These are phyloP conservation scores for Drosophila anomelani DNA, from an alignment of 2,888 invertebrate species.

Conservation along the genomic window DNA sequence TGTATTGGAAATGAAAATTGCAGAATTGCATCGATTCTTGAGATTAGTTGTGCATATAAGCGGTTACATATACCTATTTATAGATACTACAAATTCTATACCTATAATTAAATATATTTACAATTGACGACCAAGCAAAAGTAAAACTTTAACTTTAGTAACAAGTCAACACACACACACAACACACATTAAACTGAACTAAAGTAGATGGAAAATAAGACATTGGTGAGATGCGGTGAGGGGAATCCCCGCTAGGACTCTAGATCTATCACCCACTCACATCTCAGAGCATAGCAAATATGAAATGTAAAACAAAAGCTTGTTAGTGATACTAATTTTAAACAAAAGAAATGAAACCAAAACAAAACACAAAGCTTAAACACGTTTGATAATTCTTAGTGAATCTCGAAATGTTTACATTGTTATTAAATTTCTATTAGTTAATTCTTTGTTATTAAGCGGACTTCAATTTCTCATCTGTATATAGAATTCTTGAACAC, in stretches of 20 bases:
- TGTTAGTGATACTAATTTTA: constrained; percentile 85
- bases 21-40: constrained; percentile 27
- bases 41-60: constrained; percentile 40
- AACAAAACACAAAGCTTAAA: constrained; percentile 17
- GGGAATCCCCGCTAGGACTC: constrained; percentile 2
- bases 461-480: constrained; percentile 32
- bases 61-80: constrained; percentile 28
- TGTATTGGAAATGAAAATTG: constrained; percentile 38
- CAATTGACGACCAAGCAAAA: constrained; percentile 77
- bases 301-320: constrained; percentile 72
- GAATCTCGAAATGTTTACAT: constrained; percentile 39
- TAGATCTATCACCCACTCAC: constrained; percentile 17
- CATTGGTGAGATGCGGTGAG: constrained; percentile 30
- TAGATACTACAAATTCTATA: constrained; percentile 55
- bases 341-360: constrained; percentile 44
- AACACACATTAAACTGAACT: constrained; percentile 51
- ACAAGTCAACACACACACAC: constrained; percentile 47
- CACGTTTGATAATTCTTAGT: constrained; percentile 40
- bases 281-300: constrained; percentile 27
- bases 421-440: constrained; percentile 35
- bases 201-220: constrained; percentile 35
- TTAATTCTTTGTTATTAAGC: constrained; percentile 15
- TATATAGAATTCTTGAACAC: constrained; percentile 33
- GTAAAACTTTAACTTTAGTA: constrained; percentile 72
- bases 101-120: constrained; percentile 56